Base-by-base conservation (phyloP, 2,888 invertebrate species). In the Platypus cylindrus region DNA sequence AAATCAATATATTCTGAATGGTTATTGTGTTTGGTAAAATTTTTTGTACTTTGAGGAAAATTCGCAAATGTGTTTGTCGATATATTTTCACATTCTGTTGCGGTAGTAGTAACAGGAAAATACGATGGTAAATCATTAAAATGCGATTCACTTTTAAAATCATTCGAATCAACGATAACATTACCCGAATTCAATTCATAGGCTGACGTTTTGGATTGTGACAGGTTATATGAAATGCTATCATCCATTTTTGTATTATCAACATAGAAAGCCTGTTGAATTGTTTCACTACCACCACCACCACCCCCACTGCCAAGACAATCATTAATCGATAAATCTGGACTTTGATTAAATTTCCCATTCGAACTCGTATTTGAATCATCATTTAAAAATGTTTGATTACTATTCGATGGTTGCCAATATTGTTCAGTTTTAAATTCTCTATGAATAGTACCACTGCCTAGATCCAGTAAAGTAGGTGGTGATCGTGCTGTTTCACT, bases 401-500 rank as follows among this genome's bases (percentile, higher is more conserved):
- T 27, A 9, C 60, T 30, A 68, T 61, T 63, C 26, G 66, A 67
- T 28, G 74, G 73, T n/a, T n/a, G n/a, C 73, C 73, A 73, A 47
- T 71, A 73, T 20, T 71, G 71, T 47, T 75, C 69, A 22, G 69
- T 65, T 48, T 75, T 70, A 2, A 74, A 56, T 45, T 69, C 70
- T 46, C 67, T 64, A 47, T 73, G 71, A 23, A 73, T 79, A 31
- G 76, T 78, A 2, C 80, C 81, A 41, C 74, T 75, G 23, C 78
- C 80, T 3, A 82, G 63, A 46, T 82, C 81, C 3, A 80, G 66
- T 35, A 82, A 65, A 0, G 78, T 78, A 0, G 78, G 73, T 0
- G 80, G 78, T 0, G 79, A 78, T 49, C 72, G 65, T 8, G 71
- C 54, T 0, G 67, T 56, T 16, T 41, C 41, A 23, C 33, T 37